These are phyloP conservation scores for Andrena hattorfiana DNA, from an alignment of 2,888 invertebrate genomes.

Conservation along the genomic window DNA sequence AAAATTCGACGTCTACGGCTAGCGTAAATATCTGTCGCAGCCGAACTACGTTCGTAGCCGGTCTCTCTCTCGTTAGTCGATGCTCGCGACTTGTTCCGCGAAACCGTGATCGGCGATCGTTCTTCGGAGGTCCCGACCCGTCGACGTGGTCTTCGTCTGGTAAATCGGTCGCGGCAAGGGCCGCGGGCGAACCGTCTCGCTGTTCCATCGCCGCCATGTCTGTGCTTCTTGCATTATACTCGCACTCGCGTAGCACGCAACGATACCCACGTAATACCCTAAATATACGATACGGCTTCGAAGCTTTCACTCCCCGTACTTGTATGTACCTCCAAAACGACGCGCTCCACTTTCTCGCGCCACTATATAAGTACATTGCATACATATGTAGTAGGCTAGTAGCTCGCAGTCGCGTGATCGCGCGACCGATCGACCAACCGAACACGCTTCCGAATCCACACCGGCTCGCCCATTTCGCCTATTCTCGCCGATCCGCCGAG, in stretches of 20 bases:
- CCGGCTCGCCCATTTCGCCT: neutral
- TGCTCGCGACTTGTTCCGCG: neutral
- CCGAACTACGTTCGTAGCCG: too few species aligned
- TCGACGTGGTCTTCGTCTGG: neutral
- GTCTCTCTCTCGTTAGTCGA: too few species aligned
- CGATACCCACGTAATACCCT: slow-evolving; percentile 42
- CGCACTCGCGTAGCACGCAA: slow-evolving; percentile 49
- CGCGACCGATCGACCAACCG: slow-evolving; percentile 9
- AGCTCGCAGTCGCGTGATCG: slow-evolving; percentile 25
- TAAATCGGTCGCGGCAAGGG: neutral
- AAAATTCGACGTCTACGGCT: slow-evolving; percentile 58
- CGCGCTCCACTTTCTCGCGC: slow-evolving; percentile 11
- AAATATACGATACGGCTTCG: slow-evolving; percentile 46
- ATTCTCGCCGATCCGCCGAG: neutral
- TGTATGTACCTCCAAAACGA: slow-evolving; percentile 36
- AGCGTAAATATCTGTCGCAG: slow-evolving; percentile 49
- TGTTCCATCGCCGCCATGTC: slow-evolving; percentile 31
- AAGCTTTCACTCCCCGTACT: slow-evolving; percentile 44
- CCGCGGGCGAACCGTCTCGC: slow-evolving; percentile 27
- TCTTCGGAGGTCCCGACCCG: neutral
- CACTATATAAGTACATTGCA: neutral
- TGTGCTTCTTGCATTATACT: slow-evolving; percentile 36
- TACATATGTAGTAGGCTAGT: neutral
- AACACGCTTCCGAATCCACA: neutral
- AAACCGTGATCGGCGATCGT: neutral